These are phyloP conservation scores for Gavialis gangeticus DNA, from an alignment of 2,113 vertebrate genomes.

Conservation along the genomic window DNA sequence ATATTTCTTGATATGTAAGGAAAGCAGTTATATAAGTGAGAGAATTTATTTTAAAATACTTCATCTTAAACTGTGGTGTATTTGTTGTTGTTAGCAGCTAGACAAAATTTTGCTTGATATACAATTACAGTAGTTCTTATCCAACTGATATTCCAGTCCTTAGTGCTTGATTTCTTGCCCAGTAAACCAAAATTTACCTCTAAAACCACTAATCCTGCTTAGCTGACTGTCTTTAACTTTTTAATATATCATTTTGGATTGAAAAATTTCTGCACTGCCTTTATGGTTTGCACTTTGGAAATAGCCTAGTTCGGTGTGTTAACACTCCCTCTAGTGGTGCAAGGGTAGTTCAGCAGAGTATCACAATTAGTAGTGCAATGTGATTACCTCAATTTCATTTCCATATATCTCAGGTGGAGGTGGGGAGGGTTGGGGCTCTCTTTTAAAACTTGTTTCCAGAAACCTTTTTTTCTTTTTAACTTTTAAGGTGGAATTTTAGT, in stretches of 20 bases:
- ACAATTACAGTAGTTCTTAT: background rate
- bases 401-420: background rate
- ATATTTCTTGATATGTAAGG: background rate
- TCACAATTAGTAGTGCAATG: background rate
- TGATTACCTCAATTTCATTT: background rate
- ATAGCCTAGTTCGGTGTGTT: background rate
- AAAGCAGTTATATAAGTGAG: background rate
- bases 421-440: background rate
- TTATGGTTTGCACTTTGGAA: background rate
- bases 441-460: constrained; percentile 42
- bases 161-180: background rate
- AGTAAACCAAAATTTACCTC: background rate
- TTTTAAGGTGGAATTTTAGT: constrained; percentile 98
- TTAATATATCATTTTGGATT: background rate
- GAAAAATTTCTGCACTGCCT: background rate
- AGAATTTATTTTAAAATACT: background rate
- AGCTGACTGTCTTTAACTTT: background rate
- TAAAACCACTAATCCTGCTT: background rate
- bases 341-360: background rate
- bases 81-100: background rate
- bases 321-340: background rate
- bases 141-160: background rate
- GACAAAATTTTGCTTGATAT: background rate
- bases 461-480: constrained; percentile 44
- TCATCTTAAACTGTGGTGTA: background rate